Evolutionary conservation across 2,888 invertebrate species (phyloP).

Genomic region (Melieria picta): DNA sequence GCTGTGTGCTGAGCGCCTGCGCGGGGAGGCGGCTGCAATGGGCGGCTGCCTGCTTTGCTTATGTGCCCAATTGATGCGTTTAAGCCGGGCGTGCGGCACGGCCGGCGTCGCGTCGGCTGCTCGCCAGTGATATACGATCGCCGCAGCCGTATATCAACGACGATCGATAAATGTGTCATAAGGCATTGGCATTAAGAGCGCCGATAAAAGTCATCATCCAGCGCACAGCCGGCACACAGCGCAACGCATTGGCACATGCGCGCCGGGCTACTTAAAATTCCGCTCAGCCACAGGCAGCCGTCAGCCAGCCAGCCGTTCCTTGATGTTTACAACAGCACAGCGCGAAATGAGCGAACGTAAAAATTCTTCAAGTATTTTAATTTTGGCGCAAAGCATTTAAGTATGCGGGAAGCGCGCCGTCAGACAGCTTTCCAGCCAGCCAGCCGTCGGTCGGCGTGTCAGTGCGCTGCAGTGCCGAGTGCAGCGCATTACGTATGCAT

Average conservation of each 20-base stretch:
- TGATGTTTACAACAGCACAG: background rate
- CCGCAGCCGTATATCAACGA: conserved; percentile 43
- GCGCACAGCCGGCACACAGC: background rate
- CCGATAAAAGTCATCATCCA: conserved; percentile 30
- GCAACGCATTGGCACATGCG: conserved; percentile 9
- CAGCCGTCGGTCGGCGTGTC: no score
- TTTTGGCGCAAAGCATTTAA: conserved; percentile 17
- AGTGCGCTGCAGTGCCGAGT: background rate
- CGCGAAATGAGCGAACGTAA: conserved; percentile 4
- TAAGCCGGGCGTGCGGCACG: conserved; percentile 17
- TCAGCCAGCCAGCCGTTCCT: background rate
- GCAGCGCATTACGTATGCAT: conserved; percentile 30
- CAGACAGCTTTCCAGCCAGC: no score
- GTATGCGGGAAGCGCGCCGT: background rate
- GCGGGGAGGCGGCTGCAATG: background rate
- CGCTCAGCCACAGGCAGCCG: conserved; percentile 3
- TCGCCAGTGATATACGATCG: conserved; percentile 12
- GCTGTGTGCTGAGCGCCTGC: conserved; percentile 17
- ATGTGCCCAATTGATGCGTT: conserved; percentile 46
- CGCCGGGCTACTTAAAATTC: conserved; percentile 30
- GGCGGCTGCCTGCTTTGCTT: conserved; percentile 1
- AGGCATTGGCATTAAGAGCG: conserved; percentile 41
- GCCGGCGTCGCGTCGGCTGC: background rate
- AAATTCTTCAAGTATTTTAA: conserved; percentile 19
- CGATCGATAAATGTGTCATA: conserved; percentile 49